Percentiles rank a stretch among this genome's conserved stretches.
Evolutionary conservation across 2,797 vertebrate genomes (phyloP).

Genomic region (Antrozous pallidus): DNA sequence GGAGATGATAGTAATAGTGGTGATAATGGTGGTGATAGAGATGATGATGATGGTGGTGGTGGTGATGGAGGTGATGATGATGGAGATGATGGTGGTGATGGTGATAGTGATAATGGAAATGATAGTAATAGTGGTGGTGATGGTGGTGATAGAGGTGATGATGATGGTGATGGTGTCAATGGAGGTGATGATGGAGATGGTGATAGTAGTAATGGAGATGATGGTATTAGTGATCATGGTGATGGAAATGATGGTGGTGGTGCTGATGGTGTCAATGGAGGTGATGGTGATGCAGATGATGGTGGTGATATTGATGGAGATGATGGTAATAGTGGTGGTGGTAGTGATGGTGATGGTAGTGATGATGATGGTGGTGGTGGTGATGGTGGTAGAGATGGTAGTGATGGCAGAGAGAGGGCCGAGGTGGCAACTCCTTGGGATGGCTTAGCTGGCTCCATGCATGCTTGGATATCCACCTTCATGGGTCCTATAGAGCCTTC

Average conservation of each 20-base stretch:
- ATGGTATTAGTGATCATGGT: accelerated
- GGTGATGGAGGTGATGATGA: accelerated
- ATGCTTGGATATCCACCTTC: neutral
- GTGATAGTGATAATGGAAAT: too few relatives aligned
- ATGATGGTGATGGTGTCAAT: accelerated
- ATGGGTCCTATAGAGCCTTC: neutral
- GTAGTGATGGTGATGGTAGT: too few relatives aligned
- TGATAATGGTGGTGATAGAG: accelerated
- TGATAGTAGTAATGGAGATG: neutral
- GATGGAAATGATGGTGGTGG: too few relatives aligned
- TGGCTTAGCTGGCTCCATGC: neutral
- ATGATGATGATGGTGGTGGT: accelerated
- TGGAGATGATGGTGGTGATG: accelerated
- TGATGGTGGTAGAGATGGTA: accelerated
- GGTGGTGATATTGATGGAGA: accelerated
- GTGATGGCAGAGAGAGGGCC: neutral
- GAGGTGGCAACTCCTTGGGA: neutral
- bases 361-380: accelerated
- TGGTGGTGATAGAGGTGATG: accelerated
- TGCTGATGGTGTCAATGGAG: too few relatives aligned
- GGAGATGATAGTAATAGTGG: accelerated
- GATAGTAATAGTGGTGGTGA: accelerated
- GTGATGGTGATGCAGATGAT: accelerated
- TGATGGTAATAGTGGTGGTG: neutral
- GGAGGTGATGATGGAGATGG: accelerated